Evolutionary conservation across 2,888 invertebrate genomes (phyloP).

Genomic region (Nemurella pictetii): DNA sequence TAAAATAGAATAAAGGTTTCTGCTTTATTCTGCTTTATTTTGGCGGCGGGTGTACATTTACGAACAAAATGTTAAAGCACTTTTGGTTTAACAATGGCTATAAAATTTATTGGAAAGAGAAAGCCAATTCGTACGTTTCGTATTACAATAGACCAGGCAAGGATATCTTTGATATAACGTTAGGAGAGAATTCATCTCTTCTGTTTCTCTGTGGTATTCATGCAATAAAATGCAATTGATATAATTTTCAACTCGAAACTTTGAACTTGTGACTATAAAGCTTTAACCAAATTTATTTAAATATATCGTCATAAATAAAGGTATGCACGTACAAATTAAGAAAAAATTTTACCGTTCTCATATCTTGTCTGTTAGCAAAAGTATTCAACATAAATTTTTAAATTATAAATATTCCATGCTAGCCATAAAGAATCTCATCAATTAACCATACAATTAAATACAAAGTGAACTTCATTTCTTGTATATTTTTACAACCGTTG

Average conservation of each 20-base stretch:
- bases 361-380: background rate
- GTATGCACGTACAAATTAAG: too few relatives aligned
- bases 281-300: too few relatives aligned
- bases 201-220: too few relatives aligned
- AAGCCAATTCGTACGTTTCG: too few relatives aligned
- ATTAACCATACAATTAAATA: background rate
- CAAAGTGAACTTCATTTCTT: background rate
- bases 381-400: background rate
- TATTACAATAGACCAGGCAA: too few relatives aligned
- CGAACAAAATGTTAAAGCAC: background rate
- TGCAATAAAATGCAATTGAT: too few relatives aligned
- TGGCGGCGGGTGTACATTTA: background rate
- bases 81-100: background rate
- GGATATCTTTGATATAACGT: too few relatives aligned
- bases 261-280: too few relatives aligned
- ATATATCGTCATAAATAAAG: too few relatives aligned
- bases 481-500: conserved; percentile 32
- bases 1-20: conserved; percentile 21
- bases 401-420: background rate
- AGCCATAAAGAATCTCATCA: background rate
- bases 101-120: background rate
- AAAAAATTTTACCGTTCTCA: background rate
- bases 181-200: too few relatives aligned
- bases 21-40: conserved; percentile 25
- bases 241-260: too few relatives aligned